phyloP scores from a whole-genome alignment of 2,113 vertebrate species.

The Misgurnus mizolepis region DNA sequence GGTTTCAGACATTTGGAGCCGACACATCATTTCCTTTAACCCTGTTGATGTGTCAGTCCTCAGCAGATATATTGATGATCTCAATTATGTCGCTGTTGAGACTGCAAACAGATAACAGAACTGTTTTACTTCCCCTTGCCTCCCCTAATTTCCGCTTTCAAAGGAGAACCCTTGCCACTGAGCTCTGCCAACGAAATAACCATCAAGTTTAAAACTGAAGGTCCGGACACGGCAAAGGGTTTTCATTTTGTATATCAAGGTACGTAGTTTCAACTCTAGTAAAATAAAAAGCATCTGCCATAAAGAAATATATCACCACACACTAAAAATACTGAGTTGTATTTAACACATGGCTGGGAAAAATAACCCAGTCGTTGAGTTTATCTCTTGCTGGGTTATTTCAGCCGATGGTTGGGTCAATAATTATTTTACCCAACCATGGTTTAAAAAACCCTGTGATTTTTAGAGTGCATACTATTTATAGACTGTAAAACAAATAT shows the following conservation, averaged over 20 bases:
- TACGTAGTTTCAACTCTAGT: conserved; percentile 63
- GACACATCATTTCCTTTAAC: conserved; percentile 5
- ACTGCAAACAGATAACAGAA: conserved; percentile 1
- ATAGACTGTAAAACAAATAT: too few relatives aligned
- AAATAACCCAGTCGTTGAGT: too few relatives aligned
- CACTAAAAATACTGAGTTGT: too few relatives aligned
- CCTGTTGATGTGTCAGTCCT: not conserved
- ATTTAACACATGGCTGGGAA: too few relatives aligned
- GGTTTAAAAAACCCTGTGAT: too few relatives aligned
- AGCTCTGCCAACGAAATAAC: conserved; percentile 97
- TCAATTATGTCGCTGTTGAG: not conserved
- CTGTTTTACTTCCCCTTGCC: not conserved
- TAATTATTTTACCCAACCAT: too few relatives aligned
- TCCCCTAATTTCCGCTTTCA: conserved; percentile 54
- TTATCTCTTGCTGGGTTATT: too few relatives aligned
- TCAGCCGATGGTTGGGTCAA: too few relatives aligned
- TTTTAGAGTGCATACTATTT: too few relatives aligned
- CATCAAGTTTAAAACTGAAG: conserved; percentile 90
- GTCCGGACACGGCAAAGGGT: conserved; percentile 91
- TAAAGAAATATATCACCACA: too few relatives aligned
- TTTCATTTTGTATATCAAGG: conserved; percentile 99
- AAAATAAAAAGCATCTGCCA: too few relatives aligned
- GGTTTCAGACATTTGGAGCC: not conserved
- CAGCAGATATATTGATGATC: not conserved
- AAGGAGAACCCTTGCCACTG: conserved; percentile 94